Conservation (phyloP, 2,888 invertebrate species). For the Coenonympha arcania region DNA sequence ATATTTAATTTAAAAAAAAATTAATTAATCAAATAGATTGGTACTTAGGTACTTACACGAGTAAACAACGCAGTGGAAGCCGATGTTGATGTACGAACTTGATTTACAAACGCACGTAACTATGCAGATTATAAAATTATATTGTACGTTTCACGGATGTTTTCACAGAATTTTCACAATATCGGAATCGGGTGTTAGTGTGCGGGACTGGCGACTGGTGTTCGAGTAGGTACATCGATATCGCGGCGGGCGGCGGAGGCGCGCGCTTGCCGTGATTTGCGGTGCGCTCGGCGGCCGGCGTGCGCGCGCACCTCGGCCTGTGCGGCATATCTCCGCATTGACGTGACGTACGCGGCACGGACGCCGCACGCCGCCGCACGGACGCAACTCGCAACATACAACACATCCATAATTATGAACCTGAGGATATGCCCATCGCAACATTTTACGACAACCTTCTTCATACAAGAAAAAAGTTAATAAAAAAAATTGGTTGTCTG, state of each 20-base stretch:
- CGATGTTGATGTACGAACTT: no score
- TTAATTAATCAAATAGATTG: no score
- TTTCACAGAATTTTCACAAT: conserved; percentile 32
- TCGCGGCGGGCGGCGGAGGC: conserved; percentile 31
- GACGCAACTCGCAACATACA: neutral
- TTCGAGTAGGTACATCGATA: conserved; percentile 48
- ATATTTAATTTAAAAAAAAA: no score
- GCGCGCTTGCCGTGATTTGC: conserved; percentile 47
- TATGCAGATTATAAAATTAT: no score
- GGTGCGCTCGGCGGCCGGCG: conserved; percentile 36
- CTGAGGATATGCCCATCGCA: no score
- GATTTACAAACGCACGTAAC: no score
- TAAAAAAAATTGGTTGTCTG: no score
- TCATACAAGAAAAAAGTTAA: no score
- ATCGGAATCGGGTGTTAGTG: conserved; percentile 38
- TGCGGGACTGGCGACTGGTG: conserved; percentile 36
- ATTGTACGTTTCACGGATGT: conserved; percentile 15
- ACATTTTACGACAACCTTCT: no score
- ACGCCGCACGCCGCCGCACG: neutral
- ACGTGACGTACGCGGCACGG: conserved; percentile 25
- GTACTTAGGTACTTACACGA: neutral
- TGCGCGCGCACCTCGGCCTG: conserved; percentile 47
- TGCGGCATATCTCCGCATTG: conserved; percentile 40
- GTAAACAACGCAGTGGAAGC: neutral
- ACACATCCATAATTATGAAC: no score